Evolutionary conservation across 2,797 vertebrate species (phyloP), one percentile per base, ranked within the genome.

Genomic region (Gobionotothen gibberifrons): DNA sequence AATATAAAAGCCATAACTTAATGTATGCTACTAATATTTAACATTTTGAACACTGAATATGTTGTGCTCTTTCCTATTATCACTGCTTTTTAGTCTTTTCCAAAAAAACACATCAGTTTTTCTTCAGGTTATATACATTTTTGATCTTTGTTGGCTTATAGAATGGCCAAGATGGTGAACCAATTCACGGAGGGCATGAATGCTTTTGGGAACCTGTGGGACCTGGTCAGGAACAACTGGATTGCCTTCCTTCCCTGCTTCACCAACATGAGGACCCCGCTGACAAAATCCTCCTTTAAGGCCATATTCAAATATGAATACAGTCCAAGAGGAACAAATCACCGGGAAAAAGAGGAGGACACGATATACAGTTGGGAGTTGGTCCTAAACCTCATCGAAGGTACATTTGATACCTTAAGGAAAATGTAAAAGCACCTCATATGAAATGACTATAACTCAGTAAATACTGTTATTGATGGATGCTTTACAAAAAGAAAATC

Each of bases 181-280:
- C 57, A 53, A 26, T 61, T 60, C 57, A 70, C 22, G 36, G 57
- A 70, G 0, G 57, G 32, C 32, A 70, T 70, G 2, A 9, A 36
- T 46, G 48, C 47, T 0, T 70, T 16, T 17, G 17, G 48, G 3
- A 39, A 47, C n/a, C 49, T 72, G 42, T 62, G 58, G 58, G n/a
- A 62, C n/a, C 26, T 62, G 26, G 49, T 71, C 9, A 62, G 2
- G 49, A 4, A 22, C 0, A 71, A 71, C 49, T 62, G 69, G 57
- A 54, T 62, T 47, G 69, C 58, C 15, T 71, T 62, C 9, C 58
- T 54, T 9, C 58, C 69, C 12, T 21, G 54, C 14, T 72, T 72
- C 42, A 72, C 49, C 22, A 55, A 47, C 17, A 54, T 53, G 57
- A 40, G 47, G 16, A 26, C 26, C 26, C 26, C 3, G 4, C 26